Conservation (phyloP, 2,888 invertebrate genomes). For the Eutolmus rufibarbis region DNA sequence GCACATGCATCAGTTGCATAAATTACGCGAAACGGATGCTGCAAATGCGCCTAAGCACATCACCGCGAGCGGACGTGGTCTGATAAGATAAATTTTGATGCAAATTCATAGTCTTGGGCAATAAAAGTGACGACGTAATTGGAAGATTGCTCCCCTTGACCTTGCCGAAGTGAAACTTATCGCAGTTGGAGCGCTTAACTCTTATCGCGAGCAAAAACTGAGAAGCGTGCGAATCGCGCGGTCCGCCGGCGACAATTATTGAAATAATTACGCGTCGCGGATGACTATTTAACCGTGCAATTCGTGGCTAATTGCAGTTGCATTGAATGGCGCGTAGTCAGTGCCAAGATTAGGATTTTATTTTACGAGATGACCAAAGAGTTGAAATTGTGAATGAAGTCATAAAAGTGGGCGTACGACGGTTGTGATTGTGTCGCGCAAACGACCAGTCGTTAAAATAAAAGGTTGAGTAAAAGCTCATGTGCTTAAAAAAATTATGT, state of each 20-base stretch:
- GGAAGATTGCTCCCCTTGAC: not conserved
- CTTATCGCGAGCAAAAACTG: not conserved
- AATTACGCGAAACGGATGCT: not conserved
- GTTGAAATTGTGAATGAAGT: not conserved
- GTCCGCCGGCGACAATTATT: not conserved
- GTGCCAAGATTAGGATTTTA: not conserved
- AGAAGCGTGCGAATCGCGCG: not conserved
- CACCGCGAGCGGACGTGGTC: not conserved
- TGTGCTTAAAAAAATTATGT: not conserved
- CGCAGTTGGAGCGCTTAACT: not conserved
- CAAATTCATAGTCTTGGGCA: not conserved
- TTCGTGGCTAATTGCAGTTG: not conserved
- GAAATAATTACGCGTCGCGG: not conserved
- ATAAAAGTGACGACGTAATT: not conserved
- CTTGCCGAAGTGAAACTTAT: not conserved
- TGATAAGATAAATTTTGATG: not conserved
- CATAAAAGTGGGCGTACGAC: not conserved
- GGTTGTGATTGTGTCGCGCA: not conserved
- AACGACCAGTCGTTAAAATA: not conserved
- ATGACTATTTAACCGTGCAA: not conserved
- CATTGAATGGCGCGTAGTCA: not conserved
- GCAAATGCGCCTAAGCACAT: not conserved
- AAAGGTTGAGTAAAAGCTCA: not conserved
- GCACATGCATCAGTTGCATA: not conserved
- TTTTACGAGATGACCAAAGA: not conserved